Base-by-base conservation (phyloP, 1,140 invertebrate species). In the Eufriesea mexicana region DNA sequence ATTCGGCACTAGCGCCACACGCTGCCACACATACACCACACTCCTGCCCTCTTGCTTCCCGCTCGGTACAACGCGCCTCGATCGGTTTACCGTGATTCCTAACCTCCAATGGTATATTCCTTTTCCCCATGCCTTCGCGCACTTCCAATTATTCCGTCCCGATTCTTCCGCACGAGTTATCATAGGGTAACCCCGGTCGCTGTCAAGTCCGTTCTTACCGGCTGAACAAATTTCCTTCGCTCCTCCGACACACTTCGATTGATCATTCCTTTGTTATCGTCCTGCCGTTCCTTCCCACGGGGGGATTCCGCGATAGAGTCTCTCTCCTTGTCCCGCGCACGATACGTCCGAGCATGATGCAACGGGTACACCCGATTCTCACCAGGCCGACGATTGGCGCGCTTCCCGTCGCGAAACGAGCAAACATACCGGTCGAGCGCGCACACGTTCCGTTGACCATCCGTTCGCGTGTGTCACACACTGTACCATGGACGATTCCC, bases 121-220 rank as follows among this genome's bases (percentile, higher is more conserved):
- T 51, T 75, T 47, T 12, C 35, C 55, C 55, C 23, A 54, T 51
- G 35, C 20, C n/a, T 51, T 70, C 55, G 23, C 35, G 61, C 59
- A 70, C 64, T 35, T 35, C 1, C 35, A 35, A 35, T 35, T 35
- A 35, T 35, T 35, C 35, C 35, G 35, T 35, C 35, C 47, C 78
- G n/a, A 74, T 64, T 75, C 70, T 68, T 70, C 77, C 59, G 61
- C 67, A 18, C 70, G 83, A 71, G 64, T 81, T 84, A 84, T 81
- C 83, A 25, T 73, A 83, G 64, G 47, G 42, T 78, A 83, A 83
- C 75, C 47, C 66, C 42, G 55, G 62, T 47, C 67, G 59, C 54
- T 79, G 55, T 72, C 83, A 75, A 81, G 25, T 61, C 55, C 79
- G 57, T 75, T 57, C 42, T 80, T 72, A 80, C 77, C 77, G 77